Percentiles rank a stretch among this genome's conserved stretches.
These are phyloP conservation scores for Cheilosia grossa DNA, from an alignment of 2,888 invertebrate genomes.

Conservation along the genomic window DNA sequence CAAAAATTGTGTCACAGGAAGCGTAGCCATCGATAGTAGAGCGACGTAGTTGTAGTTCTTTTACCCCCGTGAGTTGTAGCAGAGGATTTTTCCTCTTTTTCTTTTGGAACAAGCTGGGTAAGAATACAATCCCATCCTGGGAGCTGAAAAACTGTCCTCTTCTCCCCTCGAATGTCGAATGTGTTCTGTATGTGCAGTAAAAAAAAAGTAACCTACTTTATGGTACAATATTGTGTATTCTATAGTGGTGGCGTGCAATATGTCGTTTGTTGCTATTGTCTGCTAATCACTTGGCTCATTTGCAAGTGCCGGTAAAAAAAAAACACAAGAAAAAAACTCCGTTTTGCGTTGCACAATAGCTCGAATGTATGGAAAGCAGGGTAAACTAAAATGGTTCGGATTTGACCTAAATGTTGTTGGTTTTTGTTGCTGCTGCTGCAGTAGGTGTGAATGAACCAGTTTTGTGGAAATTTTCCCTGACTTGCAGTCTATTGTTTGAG, in stretches of 20 bases:
- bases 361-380: slow-evolving; percentile 35
- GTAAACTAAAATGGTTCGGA: slow-evolving; percentile 47
- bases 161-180: background rate
- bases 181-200: background rate
- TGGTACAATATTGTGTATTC: slow-evolving; percentile 24
- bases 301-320: slow-evolving; percentile 58
- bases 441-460: slow-evolving; percentile 55
- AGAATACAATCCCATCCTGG: slow-evolving; percentile 63
- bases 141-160: slow-evolving; percentile 1
- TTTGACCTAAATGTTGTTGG: slow-evolving; percentile 61
- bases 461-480: slow-evolving; percentile 55
- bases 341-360: slow-evolving; percentile 44
- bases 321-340: background rate
- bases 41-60: slow-evolving; percentile 41
- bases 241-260: slow-evolving; percentile 20
- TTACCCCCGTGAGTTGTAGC: slow-evolving; percentile 62
- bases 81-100: slow-evolving; percentile 13
- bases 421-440: slow-evolving; percentile 24
- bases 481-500: slow-evolving; percentile 34
- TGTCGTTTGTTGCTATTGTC: slow-evolving; percentile 54
- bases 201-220: slow-evolving; percentile 58
- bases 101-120: slow-evolving; percentile 64
- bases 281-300: slow-evolving; percentile 70
- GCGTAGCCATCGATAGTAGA: slow-evolving; percentile 26
- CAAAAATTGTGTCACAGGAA: slow-evolving; percentile 63